Evolutionary conservation across 2,113 vertebrate genomes (phyloP).

Genomic region (Osmerus eperlanus): DNA sequence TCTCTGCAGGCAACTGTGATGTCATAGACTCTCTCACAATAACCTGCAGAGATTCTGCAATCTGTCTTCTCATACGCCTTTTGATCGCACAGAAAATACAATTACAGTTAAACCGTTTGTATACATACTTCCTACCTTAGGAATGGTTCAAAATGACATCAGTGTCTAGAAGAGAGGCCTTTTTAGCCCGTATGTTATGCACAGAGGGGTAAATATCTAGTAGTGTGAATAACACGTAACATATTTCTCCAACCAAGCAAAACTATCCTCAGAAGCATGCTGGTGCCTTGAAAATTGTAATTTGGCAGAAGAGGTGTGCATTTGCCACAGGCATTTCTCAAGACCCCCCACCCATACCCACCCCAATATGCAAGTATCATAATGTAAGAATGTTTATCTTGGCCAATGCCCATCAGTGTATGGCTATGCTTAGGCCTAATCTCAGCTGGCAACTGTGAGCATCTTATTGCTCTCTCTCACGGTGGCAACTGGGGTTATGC

Average conservation of each 20-base stretch:
- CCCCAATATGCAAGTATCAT: too few relatives aligned
- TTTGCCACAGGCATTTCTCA: too few relatives aligned
- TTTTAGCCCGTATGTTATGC: too few relatives aligned
- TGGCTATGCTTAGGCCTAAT: conserved; percentile 88
- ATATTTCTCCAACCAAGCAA: too few relatives aligned
- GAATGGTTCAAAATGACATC: neutral
- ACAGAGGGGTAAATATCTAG: too few relatives aligned
- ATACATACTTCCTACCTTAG: neutral
- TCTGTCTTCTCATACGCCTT: conserved; percentile 62
- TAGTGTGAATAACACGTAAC: too few relatives aligned
- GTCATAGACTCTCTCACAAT: conserved; percentile 77
- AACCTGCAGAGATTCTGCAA: conserved; percentile 81
- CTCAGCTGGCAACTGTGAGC: conserved; percentile 99
- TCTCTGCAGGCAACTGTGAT: conserved; percentile 94
- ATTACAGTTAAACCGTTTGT: neutral
- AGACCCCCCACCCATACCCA: too few relatives aligned
- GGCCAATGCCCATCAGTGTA: neutral
- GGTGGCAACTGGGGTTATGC: conserved; percentile 85
- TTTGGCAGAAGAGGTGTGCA: too few relatives aligned
- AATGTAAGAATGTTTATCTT: neutral
- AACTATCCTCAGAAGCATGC: too few relatives aligned
- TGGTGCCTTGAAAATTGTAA: too few relatives aligned
- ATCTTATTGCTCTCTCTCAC: conserved; percentile 73
- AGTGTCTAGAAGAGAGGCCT: too few relatives aligned
- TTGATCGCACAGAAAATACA: neutral